Evolutionary conservation across 2,888 invertebrate species (phyloP).

Genomic region (Neoscelio sp.): DNA sequence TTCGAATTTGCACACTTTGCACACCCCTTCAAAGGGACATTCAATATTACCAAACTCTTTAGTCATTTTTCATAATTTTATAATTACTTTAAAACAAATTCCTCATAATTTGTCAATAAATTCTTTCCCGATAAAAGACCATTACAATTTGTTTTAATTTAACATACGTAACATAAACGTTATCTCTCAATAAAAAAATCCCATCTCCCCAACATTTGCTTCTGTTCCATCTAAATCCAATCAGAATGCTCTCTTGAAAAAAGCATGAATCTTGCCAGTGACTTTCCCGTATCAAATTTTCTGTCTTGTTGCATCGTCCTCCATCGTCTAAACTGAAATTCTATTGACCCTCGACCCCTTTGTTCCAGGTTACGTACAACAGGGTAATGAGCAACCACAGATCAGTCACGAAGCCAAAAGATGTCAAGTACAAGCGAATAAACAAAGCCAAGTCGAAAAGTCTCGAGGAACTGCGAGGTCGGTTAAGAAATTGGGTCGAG

Average conservation of each 20-base stretch:
- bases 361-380: conserved; percentile 89
- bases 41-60: too few species aligned
- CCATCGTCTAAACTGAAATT: neutral
- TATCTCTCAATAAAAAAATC: too few species aligned
- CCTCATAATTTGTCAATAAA: too few species aligned
- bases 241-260: conserved; percentile 25
- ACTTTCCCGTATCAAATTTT: conserved; percentile 37
- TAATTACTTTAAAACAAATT: too few species aligned
- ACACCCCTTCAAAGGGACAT: too few species aligned
- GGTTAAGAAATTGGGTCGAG: conserved; percentile 94
- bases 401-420: conserved; percentile 95
- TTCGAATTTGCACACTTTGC: too few species aligned
- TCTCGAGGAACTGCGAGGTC: conserved; percentile 91
- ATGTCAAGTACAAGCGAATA: conserved; percentile 95
- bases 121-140: too few species aligned
- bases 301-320: conserved; percentile 36
- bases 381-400: conserved; percentile 96
- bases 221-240: conserved; percentile 17
- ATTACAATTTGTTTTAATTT: too few species aligned
- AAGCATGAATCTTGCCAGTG: conserved; percentile 37
- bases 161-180: too few species aligned
- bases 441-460: conserved; percentile 96
- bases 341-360: too few species aligned
- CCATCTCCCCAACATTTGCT: too few species aligned
- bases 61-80: too few species aligned